Percentiles rank a stretch among this genome's conserved stretches.
These are phyloP conservation scores for Petrophora chlorosata DNA, from an alignment of 2,888 invertebrate genomes.

Conservation along the genomic window DNA sequence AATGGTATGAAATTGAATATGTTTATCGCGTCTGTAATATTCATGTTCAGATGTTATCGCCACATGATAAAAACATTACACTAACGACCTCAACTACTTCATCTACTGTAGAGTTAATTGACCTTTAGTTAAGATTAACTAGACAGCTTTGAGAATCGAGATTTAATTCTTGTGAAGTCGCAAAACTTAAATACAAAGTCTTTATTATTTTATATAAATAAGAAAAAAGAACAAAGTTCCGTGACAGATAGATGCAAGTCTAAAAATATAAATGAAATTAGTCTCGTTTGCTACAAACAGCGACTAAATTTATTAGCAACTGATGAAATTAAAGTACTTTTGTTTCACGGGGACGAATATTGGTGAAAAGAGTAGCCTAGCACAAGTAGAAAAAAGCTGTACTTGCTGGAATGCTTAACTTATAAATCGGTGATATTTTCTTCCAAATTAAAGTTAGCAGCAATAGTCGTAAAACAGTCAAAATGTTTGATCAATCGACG, in stretches of 20 bases:
- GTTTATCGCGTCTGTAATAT: constrained; percentile 55
- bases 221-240: no score
- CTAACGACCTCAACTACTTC: constrained; percentile 60
- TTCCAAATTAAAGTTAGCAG: neutral
- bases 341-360: neutral
- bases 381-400: no score
- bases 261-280: no score
- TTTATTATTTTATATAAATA: no score
- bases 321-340: neutral
- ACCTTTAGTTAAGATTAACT: constrained; percentile 35
- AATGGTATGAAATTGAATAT: constrained; percentile 13
- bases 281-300: no score
- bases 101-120: constrained; percentile 52
- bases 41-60: constrained; percentile 51
- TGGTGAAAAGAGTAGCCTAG: neutral
- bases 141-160: constrained; percentile 26
- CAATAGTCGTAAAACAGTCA: no score
- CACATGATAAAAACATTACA: constrained; percentile 52
- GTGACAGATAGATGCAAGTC: no score
- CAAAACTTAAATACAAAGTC: constrained; percentile 6
- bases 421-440: neutral
- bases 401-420: no score
- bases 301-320: neutral
- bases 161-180: constrained; percentile 20
- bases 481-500: no score